A percentile compares a stretch with the other conserved stretches of the same genome.
Conservation (phyloP, 1,140 invertebrate species). For the Colletes gigas region DNA sequence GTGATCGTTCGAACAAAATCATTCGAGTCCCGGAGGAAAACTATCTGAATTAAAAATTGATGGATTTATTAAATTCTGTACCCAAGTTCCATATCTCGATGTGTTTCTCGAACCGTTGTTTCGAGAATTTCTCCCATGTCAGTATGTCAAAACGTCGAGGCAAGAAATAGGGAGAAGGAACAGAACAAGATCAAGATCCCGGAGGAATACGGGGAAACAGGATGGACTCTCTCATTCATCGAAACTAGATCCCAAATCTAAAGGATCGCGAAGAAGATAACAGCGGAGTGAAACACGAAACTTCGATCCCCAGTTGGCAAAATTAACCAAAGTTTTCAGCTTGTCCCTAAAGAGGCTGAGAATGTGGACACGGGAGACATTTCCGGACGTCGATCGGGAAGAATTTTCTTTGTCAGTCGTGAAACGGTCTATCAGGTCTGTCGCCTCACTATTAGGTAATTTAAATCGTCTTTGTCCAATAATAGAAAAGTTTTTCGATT, state of each 20-base stretch:
- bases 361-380: background rate
- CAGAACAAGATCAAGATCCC: background rate
- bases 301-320: background rate
- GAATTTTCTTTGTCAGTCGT: background rate
- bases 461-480: too few relatives aligned
- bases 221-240: conserved; percentile 13
- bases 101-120: background rate
- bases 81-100: background rate
- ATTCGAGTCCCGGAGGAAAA: too few relatives aligned
- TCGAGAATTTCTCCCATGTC: conserved; percentile 1
- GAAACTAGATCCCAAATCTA: conserved; percentile 5
- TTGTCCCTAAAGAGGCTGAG: background rate
- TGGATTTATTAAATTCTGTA: background rate
- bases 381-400: background rate
- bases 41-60: too few relatives aligned
- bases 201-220: background rate
- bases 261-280: background rate
- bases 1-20: too few relatives aligned
- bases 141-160: background rate
- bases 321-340: background rate
- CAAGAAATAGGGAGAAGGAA: background rate
- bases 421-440: too few relatives aligned
- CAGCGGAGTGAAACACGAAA: background rate
- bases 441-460: too few relatives aligned
- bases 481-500: background rate